A percentile compares a stretch with the other conserved stretches of the same genome.
phyloP scores from a whole-genome alignment of 37 sponge, comb jelly and placozoan species.

The Oscarella lobularis region DNA sequence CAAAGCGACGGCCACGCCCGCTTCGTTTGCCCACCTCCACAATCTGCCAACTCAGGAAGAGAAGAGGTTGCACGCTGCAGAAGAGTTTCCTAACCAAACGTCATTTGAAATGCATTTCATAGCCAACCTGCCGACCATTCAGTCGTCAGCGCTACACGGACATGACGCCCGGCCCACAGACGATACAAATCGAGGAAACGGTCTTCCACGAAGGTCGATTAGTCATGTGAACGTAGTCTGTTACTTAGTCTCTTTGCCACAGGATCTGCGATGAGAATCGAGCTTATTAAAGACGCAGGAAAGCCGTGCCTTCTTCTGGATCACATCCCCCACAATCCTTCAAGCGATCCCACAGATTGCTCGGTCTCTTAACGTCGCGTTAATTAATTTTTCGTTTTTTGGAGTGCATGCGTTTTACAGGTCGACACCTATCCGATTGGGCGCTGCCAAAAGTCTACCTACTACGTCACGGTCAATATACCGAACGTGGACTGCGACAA shows the following conservation, averaged over 20 bases:
- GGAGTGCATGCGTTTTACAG: background rate
- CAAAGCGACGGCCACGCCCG: background rate
- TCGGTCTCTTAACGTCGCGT: background rate
- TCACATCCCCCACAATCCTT: background rate
- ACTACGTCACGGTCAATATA: background rate
- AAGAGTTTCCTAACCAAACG: background rate
- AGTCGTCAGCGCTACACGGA: background rate
- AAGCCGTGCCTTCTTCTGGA: background rate
- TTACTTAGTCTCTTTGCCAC: background rate
- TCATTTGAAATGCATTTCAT: background rate
- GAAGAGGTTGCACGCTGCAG: background rate
- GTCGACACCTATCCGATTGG: background rate
- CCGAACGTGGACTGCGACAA: background rate
- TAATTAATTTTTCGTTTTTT: background rate
- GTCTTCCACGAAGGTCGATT: background rate
- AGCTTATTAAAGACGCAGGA: background rate
- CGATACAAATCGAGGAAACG: background rate
- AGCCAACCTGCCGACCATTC: background rate
- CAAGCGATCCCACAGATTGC: background rate
- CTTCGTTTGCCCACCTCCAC: background rate
- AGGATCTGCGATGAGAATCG: background rate
- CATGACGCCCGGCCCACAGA: background rate
- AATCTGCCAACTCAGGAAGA: background rate
- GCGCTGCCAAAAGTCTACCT: background rate
- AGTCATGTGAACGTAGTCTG: background rate